Base-by-base conservation (phyloP, 2,888 invertebrate genomes). In the Conus canariensis region DNA sequence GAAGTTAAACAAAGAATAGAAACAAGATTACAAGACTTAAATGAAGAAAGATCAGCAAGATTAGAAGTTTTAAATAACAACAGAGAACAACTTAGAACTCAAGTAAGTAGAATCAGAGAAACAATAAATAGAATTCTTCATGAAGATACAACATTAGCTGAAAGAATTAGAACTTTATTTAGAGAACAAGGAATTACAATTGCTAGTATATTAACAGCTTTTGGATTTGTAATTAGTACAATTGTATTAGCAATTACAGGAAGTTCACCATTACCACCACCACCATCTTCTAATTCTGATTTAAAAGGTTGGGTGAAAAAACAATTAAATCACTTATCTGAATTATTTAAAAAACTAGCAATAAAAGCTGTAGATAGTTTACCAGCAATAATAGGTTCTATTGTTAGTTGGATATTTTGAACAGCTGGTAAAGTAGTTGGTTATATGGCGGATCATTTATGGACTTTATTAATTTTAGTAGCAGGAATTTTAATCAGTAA, bases 381-480 rank as follows among this genome's bases (percentile, higher is more conserved):
- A 30, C 77, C 80, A n/a, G 80, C 9, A 12, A 80, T 80, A 80
- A 80, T 80, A 80, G 80, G 80, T 5, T 10, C 74, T 45, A 45
- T 80, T 80, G 80, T 80, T 80, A 80, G 80, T 80, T 80, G 80
- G 80, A 30, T 80, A 14, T 80, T 80, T 3, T 80, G 45, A 14
- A 80, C 80, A 80, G 16, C 3, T 12, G 2, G 45, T 16, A 80
- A 80, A 45, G 80, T 80, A 45, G 80, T 80, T 80, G 80, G 80
- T 80, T 80, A 80, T 80, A 80, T 80, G 80, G 80, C 80, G 10
- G 80, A 80, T 14, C 80, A 80, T 80, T 45, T 80, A 45, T 80
- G 80, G 77, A 80, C 80, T 80, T 45, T 74, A 74, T n/a, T 74
- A 19, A n/a, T 74, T 74, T 74, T 74, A 74, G 6, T 83, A 64